phyloP scores from a whole-genome alignment of 1,140 invertebrate species.

The Euborellia annulipes region DNA sequence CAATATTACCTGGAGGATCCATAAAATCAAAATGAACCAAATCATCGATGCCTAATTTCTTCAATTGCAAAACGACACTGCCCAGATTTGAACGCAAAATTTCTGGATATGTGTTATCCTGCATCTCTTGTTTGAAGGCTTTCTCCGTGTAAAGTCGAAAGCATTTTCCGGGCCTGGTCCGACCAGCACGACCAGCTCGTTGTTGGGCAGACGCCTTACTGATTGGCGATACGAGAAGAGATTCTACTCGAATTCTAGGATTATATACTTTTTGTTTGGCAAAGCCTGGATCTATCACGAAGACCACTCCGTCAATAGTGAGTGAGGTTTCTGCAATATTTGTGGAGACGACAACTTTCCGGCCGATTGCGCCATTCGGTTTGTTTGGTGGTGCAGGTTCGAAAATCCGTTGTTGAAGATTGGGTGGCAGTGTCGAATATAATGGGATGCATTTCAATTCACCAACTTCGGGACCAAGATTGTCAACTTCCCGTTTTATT shows the following conservation, averaged over 20 bases:
- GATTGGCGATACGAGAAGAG: slow-evolving; percentile 92
- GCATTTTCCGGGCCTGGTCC: slow-evolving; percentile 95
- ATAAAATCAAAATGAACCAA: slow-evolving; percentile 71
- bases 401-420: slow-evolving; percentile 94
- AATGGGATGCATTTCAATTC: slow-evolving; percentile 97
- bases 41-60: slow-evolving; percentile 98
- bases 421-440: slow-evolving; percentile 95
- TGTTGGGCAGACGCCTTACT: slow-evolving; percentile 99
- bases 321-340: slow-evolving; percentile 99
- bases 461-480: slow-evolving; percentile 89
- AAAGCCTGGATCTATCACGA: slow-evolving; percentile 99
- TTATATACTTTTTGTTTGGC: slow-evolving; percentile 98
- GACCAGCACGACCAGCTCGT: slow-evolving; percentile 88
- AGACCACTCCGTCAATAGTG: slow-evolving; percentile 99
- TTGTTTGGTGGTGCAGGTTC: slow-evolving; percentile 87
- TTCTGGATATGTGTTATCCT: slow-evolving; percentile 98
- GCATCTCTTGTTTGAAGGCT: slow-evolving; percentile 98
- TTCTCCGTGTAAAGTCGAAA: slow-evolving; percentile 98
- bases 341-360: slow-evolving; percentile 94
- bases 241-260: slow-evolving; percentile 93
- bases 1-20: slow-evolving; percentile 60
- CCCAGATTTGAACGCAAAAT: slow-evolving; percentile 94
- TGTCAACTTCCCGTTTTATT: slow-evolving; percentile 93
- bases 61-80: slow-evolving; percentile 93
- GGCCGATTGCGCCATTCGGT: slow-evolving; percentile 84